Evolutionary conservation across 2,888 invertebrate species (phyloP).

Genomic region (Apocheima hispidaria): DNA sequence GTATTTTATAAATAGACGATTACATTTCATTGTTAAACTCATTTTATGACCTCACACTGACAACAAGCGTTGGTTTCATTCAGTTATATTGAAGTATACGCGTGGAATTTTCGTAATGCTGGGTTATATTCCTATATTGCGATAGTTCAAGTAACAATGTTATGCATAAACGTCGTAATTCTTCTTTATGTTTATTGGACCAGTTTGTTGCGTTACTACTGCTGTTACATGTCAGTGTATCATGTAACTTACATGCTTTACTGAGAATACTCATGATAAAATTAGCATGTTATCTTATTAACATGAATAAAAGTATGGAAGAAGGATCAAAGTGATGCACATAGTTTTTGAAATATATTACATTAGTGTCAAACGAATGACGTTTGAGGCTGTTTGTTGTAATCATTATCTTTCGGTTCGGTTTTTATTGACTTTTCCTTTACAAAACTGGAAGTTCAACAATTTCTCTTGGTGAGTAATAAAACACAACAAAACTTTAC

Average conservation of each 20-base stretch:
- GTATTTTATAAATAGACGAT: conserved; percentile 30
- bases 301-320: conserved; percentile 2
- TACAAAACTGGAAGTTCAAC: background rate
- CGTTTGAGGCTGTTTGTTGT: background rate
- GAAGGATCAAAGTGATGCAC: conserved; percentile 7
- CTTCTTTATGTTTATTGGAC: conserved; percentile 36
- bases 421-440: background rate
- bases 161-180: conserved; percentile 29
- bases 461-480: conserved; percentile 1
- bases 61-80: conserved; percentile 37
- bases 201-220: conserved; percentile 29
- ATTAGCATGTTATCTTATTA: conserved; percentile 18
- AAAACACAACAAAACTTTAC: conserved; percentile 29
- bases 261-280: conserved; percentile 14
- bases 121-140: conserved; percentile 32
- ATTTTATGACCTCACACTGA: conserved; percentile 35
- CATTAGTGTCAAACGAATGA: background rate
- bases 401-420: background rate
- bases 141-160: conserved; percentile 31
- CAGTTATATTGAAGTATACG: conserved; percentile 23
- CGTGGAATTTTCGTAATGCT: conserved; percentile 37
- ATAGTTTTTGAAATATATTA: conserved; percentile 4
- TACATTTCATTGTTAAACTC: conserved; percentile 26
- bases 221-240: conserved; percentile 11
- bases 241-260: conserved; percentile 10